These are phyloP conservation scores for Lordiphosa fenestrarum DNA, from an alignment of 2,888 invertebrate genomes.

Conservation along the genomic window DNA sequence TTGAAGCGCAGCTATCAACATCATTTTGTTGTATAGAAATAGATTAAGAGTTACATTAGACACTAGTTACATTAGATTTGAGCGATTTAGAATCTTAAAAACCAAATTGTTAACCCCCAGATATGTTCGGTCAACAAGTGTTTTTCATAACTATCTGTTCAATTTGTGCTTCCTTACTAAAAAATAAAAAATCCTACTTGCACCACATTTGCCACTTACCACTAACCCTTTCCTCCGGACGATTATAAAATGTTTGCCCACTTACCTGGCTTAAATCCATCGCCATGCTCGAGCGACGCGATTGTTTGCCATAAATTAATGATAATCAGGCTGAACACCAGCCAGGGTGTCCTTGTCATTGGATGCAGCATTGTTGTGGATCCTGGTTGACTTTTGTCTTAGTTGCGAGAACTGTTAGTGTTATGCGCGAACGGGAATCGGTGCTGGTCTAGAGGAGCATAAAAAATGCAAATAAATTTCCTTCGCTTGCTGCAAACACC, in stretches of 20 bases:
- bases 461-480: constrained; percentile 58
- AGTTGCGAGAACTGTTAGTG: constrained; percentile 10
- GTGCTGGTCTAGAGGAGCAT: constrained; percentile 36
- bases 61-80: too few species aligned
- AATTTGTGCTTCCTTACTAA: too few species aligned
- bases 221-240: not conserved
- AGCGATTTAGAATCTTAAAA: too few species aligned
- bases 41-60: too few species aligned
- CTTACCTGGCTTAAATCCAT: constrained; percentile 80
- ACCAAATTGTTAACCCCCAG: too few species aligned
- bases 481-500: constrained; percentile 52
- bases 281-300: constrained; percentile 78
- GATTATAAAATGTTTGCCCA: not conserved
- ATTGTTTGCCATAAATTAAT: constrained; percentile 50
- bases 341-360: constrained; percentile 31
- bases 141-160: too few species aligned
- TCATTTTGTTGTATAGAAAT: too few species aligned
- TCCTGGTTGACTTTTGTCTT: constrained; percentile 9
- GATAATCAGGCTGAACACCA: constrained; percentile 63
- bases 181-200: too few species aligned
- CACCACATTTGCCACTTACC: too few species aligned
- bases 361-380: constrained; percentile 41
- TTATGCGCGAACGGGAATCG: constrained; percentile 23
- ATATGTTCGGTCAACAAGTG: too few species aligned
- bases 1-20: too few species aligned